These are phyloP conservation scores for Leuciscus idus DNA, from an alignment of 2,113 vertebrate species.

Conservation along the genomic window DNA sequence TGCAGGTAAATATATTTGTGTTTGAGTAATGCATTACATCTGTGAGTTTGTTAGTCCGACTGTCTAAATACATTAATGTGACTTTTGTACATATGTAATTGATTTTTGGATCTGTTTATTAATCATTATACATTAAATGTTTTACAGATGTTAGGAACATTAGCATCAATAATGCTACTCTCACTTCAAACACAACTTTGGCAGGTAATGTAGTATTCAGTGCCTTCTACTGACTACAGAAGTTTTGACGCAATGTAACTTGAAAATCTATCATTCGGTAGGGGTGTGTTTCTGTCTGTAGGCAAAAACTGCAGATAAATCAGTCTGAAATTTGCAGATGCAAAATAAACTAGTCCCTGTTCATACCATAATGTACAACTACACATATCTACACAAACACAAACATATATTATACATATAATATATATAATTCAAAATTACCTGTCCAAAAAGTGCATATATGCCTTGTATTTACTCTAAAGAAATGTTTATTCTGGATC, in stretches of 20 bases:
- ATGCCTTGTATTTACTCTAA: too few relatives aligned
- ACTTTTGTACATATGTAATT: not conserved
- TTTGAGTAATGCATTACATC: too few relatives aligned
- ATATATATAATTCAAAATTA: too few relatives aligned
- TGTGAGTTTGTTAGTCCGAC: not conserved
- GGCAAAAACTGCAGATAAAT: too few relatives aligned
- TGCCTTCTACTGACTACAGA: not conserved
- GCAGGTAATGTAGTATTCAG: not conserved
- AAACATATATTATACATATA: too few relatives aligned
- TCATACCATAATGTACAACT: too few relatives aligned
- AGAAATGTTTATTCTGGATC: too few relatives aligned
- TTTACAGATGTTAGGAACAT: not conserved
- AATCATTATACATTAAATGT: not conserved
- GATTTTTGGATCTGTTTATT: not conserved
- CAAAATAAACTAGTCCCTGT: too few relatives aligned
- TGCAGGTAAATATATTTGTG: conserved; percentile 33
- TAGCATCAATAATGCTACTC: not conserved
- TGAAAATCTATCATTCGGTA: not conserved
- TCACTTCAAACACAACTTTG: not conserved
- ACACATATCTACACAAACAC: too few relatives aligned
- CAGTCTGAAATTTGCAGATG: not conserved
- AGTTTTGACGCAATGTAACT: not conserved
- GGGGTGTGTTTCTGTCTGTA: not conserved
- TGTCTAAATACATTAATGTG: not conserved
- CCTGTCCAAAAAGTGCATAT: too few relatives aligned